Percentiles rank a stretch among this genome's conserved stretches.
Conservation (phyloP, 2,797 vertebrate genomes). For the Microcaecilia unicolor region DNA sequence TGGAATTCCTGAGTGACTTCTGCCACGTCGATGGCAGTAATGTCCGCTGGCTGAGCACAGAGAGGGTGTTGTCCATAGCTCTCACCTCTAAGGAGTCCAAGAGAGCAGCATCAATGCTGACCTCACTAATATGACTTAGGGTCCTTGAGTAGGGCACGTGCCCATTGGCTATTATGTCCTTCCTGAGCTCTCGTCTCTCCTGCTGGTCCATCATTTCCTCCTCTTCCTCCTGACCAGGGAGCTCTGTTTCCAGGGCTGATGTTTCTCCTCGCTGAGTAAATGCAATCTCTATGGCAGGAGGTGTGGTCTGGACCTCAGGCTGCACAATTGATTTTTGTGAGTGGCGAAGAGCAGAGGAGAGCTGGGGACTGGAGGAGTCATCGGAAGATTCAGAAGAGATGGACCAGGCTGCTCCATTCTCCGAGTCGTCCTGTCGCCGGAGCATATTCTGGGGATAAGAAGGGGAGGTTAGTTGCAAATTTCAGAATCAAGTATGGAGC, state of each 20-base stretch:
- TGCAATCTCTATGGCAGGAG: conserved; percentile 68
- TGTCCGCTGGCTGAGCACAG: background rate
- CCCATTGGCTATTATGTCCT: conserved; percentile 48
- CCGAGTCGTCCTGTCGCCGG: conserved; percentile 75
- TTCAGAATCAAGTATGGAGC: background rate
- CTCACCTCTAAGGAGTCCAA: background rate
- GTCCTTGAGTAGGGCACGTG: conserved; percentile 69
- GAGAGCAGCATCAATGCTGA: conserved; percentile 63
- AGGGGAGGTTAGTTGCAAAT: too few species aligned
- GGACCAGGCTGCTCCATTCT: conserved; percentile 87
- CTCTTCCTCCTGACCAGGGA: conserved; percentile 46
- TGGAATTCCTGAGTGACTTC: background rate
- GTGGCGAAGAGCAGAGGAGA: conserved; percentile 61
- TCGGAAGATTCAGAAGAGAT: conserved; percentile 90
- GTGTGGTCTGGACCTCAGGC: conserved; percentile 57
- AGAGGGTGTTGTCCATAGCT: background rate
- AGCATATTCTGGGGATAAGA: conserved; percentile 94
- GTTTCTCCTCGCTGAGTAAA: conserved; percentile 63
- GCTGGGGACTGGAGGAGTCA: conserved; percentile 85
- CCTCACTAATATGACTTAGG: conserved; percentile 91
- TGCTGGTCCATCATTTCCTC: conserved; percentile 16
- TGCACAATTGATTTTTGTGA: conserved; percentile 65
- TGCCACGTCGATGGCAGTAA: background rate
- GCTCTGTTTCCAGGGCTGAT: conserved; percentile 31
- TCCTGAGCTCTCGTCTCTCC: conserved; percentile 13